Percentiles rank a stretch among this genome's conserved stretches.
These are phyloP conservation scores for Solenodon paradoxus DNA, from an alignment of 2,113 vertebrate genomes.

Conservation along the genomic window DNA sequence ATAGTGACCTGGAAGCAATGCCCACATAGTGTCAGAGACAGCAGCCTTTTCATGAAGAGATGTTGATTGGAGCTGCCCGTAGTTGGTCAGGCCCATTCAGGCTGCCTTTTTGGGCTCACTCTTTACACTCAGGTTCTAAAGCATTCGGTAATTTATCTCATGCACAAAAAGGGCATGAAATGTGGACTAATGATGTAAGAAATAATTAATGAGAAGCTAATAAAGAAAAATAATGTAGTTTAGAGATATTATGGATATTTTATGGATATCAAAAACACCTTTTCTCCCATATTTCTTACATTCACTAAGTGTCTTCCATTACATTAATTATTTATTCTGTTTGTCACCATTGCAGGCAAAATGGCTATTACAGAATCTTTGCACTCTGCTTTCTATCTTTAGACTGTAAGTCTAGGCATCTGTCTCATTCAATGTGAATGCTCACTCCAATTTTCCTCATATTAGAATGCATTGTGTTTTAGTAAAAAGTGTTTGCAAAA, in stretches of 20 bases:
- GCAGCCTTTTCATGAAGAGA: neutral
- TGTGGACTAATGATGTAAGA: constrained; percentile 52
- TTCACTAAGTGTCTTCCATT: neutral
- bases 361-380: neutral
- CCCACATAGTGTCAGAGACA: too few relatives aligned
- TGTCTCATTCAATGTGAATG: neutral
- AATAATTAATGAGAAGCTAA: constrained; percentile 44
- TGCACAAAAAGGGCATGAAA: neutral
- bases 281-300: neutral
- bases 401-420: neutral
- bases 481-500: neutral
- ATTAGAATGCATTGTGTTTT: neutral
- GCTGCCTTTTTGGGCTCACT: neutral
- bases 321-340: neutral
- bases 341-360: neutral
- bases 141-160: neutral
- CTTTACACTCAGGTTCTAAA: neutral
- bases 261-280: neutral
- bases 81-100: rapidly evolving
- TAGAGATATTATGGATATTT: neutral
- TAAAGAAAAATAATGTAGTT: constrained; percentile 2
- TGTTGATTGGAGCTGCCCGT: rapidly evolving
- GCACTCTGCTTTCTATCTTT: neutral
- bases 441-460: neutral
- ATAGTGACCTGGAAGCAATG: neutral